These are phyloP conservation scores for Limnephilus marmoratus DNA, from an alignment of 2,888 invertebrate genomes.

Conservation along the genomic window DNA sequence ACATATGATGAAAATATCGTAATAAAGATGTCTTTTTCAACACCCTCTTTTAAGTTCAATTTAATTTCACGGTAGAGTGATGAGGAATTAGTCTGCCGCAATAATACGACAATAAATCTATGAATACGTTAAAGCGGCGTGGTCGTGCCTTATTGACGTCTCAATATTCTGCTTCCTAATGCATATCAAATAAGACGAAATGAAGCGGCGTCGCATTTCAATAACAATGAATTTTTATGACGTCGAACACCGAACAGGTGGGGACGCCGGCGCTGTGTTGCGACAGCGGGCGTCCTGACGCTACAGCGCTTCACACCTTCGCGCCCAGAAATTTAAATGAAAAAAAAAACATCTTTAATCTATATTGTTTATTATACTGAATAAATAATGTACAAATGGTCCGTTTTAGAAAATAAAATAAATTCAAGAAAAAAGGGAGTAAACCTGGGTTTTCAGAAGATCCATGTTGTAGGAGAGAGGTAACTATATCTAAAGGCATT, in stretches of 20 bases:
- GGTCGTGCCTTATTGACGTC: slow-evolving; percentile 24
- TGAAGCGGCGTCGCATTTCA: slow-evolving; percentile 55
- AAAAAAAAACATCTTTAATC: neutral
- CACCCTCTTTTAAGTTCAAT: neutral
- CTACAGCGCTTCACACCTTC: neutral
- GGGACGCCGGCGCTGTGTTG: neutral
- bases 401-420: too few relatives aligned
- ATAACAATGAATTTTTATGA: slow-evolving; percentile 64
- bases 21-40: too few relatives aligned
- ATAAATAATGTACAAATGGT: too few relatives aligned
- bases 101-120: neutral
- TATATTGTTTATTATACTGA: too few relatives aligned
- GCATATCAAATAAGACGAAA: slow-evolving; percentile 57
- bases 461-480: too few relatives aligned
- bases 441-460: too few relatives aligned
- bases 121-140: neutral
- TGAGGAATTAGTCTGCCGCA: neutral
- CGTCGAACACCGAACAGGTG: slow-evolving; percentile 57
- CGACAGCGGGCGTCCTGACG: neutral
- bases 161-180: slow-evolving; percentile 46
- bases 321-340: neutral
- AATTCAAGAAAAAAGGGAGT: too few relatives aligned
- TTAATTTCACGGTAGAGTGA: neutral
- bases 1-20: too few relatives aligned
- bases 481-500: too few relatives aligned